These are phyloP conservation scores for Typhlomys cinereus DNA, from an alignment of 2,113 vertebrate species.

Conservation along the genomic window DNA sequence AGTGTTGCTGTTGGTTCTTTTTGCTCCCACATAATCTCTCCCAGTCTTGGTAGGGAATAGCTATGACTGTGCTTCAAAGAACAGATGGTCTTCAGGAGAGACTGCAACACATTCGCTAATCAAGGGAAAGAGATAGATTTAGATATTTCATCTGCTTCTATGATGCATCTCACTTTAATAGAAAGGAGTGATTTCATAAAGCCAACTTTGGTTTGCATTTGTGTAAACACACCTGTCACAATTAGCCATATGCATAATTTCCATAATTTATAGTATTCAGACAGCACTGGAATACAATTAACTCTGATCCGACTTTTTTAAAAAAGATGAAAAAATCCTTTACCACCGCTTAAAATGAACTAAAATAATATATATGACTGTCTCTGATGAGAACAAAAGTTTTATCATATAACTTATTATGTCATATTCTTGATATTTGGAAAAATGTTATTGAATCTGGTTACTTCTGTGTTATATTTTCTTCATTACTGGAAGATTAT, in stretches of 20 bases:
- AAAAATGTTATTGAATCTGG: not conserved
- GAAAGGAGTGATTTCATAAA: conserved; percentile 52
- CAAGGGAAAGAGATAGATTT: conserved; percentile 27
- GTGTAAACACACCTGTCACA: conserved; percentile 57
- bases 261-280: not conserved
- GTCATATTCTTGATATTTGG: not conserved
- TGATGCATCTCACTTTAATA: conserved; percentile 49
- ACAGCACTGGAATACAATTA: not conserved
- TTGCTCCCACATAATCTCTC: not conserved
- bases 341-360: not conserved
- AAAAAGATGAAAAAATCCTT: not conserved
- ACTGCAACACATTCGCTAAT: not conserved
- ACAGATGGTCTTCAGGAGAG: conserved; percentile 39
- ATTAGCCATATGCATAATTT: conserved; percentile 49
- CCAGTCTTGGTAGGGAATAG: conserved; percentile 3
- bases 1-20: conserved; percentile 1
- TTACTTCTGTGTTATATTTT: not conserved
- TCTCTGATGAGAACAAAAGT: not conserved
- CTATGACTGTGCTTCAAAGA: conserved; percentile 13
- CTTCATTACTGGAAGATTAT: not conserved
- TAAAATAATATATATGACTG: not conserved
- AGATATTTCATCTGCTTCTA: conserved; percentile 44
- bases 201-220: not conserved
- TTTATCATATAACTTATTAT: not conserved
- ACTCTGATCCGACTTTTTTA: not conserved